phyloP scores from a whole-genome alignment of 2,797 vertebrate species.

The Sebastes kiyomatsui region DNA sequence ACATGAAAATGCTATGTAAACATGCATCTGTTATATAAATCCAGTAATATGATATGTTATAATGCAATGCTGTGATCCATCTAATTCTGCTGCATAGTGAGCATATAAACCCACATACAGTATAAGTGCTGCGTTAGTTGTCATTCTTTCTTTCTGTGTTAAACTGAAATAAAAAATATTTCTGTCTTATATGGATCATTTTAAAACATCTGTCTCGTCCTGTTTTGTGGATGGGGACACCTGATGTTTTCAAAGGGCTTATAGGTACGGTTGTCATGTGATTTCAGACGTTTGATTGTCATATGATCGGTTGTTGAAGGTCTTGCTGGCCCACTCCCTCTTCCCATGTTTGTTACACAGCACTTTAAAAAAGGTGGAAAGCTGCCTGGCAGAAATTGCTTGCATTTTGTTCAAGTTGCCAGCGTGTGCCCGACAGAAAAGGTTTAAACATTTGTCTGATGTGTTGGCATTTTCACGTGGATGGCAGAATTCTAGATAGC shows the following conservation, averaged over 20 bases:
- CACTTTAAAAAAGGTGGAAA: conserved; percentile 10
- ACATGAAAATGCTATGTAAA: not conserved
- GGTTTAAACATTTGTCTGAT: not conserved
- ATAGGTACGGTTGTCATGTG: not conserved
- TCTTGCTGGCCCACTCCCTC: not conserved
- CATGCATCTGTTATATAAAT: not conserved
- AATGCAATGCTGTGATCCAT: not conserved
- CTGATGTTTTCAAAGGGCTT: not conserved
- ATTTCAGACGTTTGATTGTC: conserved; percentile 5
- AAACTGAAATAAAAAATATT: not conserved
- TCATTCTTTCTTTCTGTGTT: not conserved
- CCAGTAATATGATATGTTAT: not conserved
- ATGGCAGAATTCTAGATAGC: not conserved
- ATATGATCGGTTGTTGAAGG: conserved; percentile 4
- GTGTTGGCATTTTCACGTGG: not conserved
- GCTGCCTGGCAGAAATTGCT: not conserved
- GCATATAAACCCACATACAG: not conserved
- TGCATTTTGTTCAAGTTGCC: not conserved
- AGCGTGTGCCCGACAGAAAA: not conserved
- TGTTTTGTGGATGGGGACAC: not conserved
- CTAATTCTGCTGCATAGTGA: not conserved
- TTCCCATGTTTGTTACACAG: not conserved
- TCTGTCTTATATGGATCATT: not conserved
- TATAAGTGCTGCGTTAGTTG: not conserved
- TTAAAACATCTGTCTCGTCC: not conserved